Evolutionary conservation across 2,888 invertebrate genomes (phyloP).

Genomic region (Noctua janthina): DNA sequence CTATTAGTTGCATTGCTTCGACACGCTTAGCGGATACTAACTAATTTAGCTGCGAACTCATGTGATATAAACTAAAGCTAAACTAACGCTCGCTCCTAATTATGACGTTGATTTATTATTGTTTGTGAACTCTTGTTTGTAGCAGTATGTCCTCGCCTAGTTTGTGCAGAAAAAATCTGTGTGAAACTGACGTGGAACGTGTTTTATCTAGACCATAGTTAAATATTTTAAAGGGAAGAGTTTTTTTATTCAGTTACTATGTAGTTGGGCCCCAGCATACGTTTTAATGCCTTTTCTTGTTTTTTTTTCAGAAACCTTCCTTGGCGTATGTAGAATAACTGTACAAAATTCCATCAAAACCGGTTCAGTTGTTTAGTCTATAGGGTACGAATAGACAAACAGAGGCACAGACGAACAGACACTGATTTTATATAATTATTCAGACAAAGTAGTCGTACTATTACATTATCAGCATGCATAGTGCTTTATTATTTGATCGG

Average conservation of each 20-base stretch:
- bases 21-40: slow-evolving; percentile 15
- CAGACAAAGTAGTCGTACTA: too few relatives aligned
- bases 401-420: too few relatives aligned
- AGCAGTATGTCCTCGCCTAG: background rate
- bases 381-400: too few relatives aligned
- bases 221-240: background rate
- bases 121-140: slow-evolving; percentile 23
- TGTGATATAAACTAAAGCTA: slow-evolving; percentile 36
- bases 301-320: too few relatives aligned
- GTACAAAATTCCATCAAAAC: too few relatives aligned
- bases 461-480: too few relatives aligned
- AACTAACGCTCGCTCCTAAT: slow-evolving; percentile 32
- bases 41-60: slow-evolving; percentile 32
- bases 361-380: too few relatives aligned
- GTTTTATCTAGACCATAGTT: slow-evolving; percentile 11
- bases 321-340: too few relatives aligned
- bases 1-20: slow-evolving; percentile 21
- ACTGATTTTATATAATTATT: too few relatives aligned
- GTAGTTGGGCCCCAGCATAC: too few relatives aligned
- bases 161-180: slow-evolving; percentile 5
- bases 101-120: slow-evolving; percentile 51
- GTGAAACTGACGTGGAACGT: background rate
- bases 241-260: background rate
- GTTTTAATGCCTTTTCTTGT: too few relatives aligned
- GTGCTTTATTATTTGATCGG: too few relatives aligned